Evolutionary conservation across 2,888 invertebrate species (phyloP), one percentile per base, ranked within the genome.

Genomic region (Lordiphosa andalusiaca): DNA sequence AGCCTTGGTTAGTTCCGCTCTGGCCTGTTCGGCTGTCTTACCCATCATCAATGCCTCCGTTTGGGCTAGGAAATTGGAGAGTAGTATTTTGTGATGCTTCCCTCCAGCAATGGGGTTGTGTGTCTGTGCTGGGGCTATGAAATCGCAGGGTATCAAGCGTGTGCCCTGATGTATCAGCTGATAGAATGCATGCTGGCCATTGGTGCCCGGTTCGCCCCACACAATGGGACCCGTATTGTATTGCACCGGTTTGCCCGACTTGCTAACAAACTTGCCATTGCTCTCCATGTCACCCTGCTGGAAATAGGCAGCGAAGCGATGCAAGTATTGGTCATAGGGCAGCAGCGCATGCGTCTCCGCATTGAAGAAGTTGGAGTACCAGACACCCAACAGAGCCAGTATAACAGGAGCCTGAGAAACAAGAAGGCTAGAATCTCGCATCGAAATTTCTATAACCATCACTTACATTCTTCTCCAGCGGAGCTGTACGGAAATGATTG

Each of bases 281-380:
- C 98, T 98, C 90, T 99, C 99, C 99, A 99, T 99, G 86, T 99
- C 99, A 3, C 98, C 98, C 91, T 99, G 99, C 90, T 99, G 99
- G 91, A 99, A 99, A 90, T 99, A 99, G 12, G 99, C 99, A 7
- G 99, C 97, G 90, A 99, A 99, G 89, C 99, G 93, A 89, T 99
- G 99, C 84, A 99, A 90, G 89, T 99, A 98, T 90, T 99, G 99
- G 90, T 99, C 99, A 89, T 99, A 99, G 0, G 99, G 99, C 57
- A 99, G 91, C 5, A 99, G 91, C 0, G 98, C 96, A 87, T 98
- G 98, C 0, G 98, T 98, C 91, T 99, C 98, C 0, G 97, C 95
- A 30, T 96, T 96, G 88, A 93, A 97, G 89, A 99, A 97, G 90
- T 99, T 99, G 68, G 92, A 92, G 90, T 99, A 99, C 98, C 98